Base-by-base conservation (phyloP, 2,888 invertebrate species). In the Isotomurus palustris region DNA sequence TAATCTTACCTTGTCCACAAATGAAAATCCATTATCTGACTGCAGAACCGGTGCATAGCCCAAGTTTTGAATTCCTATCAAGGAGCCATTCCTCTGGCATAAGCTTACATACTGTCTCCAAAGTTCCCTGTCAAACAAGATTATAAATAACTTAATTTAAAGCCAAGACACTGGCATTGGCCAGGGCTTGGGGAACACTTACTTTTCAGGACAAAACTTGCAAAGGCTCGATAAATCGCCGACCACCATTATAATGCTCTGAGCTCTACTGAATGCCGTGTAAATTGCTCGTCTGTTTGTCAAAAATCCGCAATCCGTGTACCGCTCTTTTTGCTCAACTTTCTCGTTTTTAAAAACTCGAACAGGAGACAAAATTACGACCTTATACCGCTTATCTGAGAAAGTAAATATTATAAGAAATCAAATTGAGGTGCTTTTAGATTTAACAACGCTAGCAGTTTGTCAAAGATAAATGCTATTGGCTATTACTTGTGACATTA, bases 151-250 rank as follows among this genome's bases (percentile, higher is more conserved):
- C 35, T 61, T 21, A 41, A 24, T 21, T 47, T 47, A 38, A 29
- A 47, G 12, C 3, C 10, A 36, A 36, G 35, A 45, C 35, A 47
- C 22, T 27, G 45, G 21, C 27, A 44, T 55, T n/a, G n/a, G n/a
- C n/a, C n/a, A n/a, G n/a, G n/a, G 19, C 12, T 22, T 47, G 24
- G 14, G n/a, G 3, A 45, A 47, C 27, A 48, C 71, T 59, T 65
- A 79, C 78, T 79, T 82, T 75, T 88, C 89, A 57, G 84, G 80
- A 4, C 90, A 90, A 48, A 88, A 81, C 0, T 88, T 84, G 71
- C 88, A 86, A 14, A 91, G 77, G 0, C 88, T 87, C 1, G 88
- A 82, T 0, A 90, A 88, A 77, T 91, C 89, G 0, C 90, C 90
- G 2, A 91, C 85, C 12, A 89, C 88, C 2, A 86, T 87, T 0